Evolutionary conservation across 2,888 invertebrate genomes (phyloP).

Genomic region (Microctonus aethiopoides): DNA sequence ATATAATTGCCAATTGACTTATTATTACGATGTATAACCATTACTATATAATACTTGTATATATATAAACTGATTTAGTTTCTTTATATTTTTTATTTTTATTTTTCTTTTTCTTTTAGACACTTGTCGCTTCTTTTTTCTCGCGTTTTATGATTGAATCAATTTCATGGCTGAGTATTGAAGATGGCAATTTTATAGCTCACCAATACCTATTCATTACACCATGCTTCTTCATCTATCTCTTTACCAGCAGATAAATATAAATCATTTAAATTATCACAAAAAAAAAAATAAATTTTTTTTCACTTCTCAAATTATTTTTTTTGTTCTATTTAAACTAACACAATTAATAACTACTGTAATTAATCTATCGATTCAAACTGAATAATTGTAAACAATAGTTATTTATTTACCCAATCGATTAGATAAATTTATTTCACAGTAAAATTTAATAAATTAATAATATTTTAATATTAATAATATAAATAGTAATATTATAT

Average conservation of each 20-base stretch:
- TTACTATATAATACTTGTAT: conserved; percentile 5
- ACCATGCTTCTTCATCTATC: background rate
- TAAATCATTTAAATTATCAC: background rate
- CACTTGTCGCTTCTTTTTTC: too few relatives aligned
- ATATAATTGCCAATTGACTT: conserved; percentile 31
- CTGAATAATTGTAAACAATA: too few relatives aligned
- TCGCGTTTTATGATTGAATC: background rate
- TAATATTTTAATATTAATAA: too few relatives aligned
- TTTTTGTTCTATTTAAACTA: too few relatives aligned
- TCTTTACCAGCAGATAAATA: background rate
- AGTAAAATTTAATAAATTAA: too few relatives aligned
- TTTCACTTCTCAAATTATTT: background rate
- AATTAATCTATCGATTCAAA: too few relatives aligned
- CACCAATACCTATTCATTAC: background rate
- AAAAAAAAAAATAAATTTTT: background rate
- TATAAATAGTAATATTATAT: too few relatives aligned
- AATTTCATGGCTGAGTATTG: conserved; percentile 16
- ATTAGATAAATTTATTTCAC: too few relatives aligned
- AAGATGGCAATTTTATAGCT: conserved; percentile 8
- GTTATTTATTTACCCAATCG: too few relatives aligned
- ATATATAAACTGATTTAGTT: conserved; percentile 20
- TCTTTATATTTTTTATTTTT: background rate
- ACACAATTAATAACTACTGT: too few relatives aligned
- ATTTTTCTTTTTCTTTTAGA: background rate
- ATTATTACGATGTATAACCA: background rate